phyloP scores from a whole-genome alignment of 2,113 vertebrate genomes.

The Ovis canadensis region DNA sequence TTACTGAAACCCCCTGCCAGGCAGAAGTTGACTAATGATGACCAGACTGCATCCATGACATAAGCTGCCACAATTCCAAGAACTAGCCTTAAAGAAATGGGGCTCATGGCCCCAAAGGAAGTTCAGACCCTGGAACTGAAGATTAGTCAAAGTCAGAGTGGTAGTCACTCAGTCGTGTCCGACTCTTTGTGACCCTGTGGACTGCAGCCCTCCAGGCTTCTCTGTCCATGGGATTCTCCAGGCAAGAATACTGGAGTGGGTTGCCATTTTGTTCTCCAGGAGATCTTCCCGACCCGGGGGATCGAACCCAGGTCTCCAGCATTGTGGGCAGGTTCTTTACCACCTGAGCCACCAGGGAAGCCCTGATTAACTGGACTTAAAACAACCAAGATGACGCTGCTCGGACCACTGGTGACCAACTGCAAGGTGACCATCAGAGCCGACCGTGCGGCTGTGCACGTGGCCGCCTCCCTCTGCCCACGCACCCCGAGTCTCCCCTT shows the following conservation, averaged over 20 bases:
- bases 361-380: neutral
- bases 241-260: neutral
- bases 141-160: neutral
- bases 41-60: neutral
- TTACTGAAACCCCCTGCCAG: neutral
- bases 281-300: neutral
- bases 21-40: neutral
- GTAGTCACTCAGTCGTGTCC: neutral
- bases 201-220: neutral
- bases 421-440: fast-evolving
- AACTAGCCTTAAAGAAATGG: neutral
- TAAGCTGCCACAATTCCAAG: neutral
- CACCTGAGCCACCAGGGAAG: neutral
- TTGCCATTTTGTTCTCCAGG: neutral
- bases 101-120: neutral
- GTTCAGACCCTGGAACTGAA: neutral
- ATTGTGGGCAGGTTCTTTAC: neutral
- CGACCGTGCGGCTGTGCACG: fast-evolving
- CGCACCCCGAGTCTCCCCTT: neutral
- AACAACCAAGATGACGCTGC: neutral
- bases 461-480: neutral
- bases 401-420: neutral
- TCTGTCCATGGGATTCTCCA: neutral
- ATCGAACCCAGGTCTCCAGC: neutral
- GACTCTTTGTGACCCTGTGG: neutral